These are phyloP conservation scores for Clarias laeviceps DNA, from an alignment of 2,797 vertebrate species.

Conservation along the genomic window DNA sequence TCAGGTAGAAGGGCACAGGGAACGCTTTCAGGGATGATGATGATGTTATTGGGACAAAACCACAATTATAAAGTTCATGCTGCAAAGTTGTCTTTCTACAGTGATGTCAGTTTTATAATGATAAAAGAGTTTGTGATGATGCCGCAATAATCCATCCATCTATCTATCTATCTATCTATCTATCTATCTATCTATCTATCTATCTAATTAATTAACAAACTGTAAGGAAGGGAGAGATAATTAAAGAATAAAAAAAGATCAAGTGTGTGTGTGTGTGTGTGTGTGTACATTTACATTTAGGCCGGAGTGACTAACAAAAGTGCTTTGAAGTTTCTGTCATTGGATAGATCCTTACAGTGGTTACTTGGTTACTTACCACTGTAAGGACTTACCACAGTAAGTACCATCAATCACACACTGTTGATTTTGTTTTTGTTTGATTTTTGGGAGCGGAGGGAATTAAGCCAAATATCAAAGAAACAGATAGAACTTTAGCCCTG, in stretches of 20 bases:
- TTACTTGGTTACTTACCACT: no score
- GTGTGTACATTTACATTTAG: not conserved
- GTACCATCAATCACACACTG: no score
- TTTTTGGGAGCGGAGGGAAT: no score
- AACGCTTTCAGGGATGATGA: conserved; percentile 14
- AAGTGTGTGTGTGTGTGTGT: not conserved
- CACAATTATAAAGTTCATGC: conserved; percentile 19
- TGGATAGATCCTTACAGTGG: no score
- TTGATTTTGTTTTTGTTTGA: no score
- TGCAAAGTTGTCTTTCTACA: not conserved
- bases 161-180: not conserved
- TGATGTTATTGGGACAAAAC: conserved; percentile 26
- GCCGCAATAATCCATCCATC: not conserved
- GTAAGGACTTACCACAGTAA: no score
- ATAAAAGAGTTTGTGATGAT: not conserved
- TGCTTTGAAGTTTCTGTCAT: no score
- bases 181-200: not conserved
- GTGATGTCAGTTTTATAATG: not conserved
- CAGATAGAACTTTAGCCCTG: no score
- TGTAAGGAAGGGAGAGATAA: not conserved
- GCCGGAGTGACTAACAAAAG: no score
- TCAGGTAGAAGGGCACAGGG: conserved; percentile 32
- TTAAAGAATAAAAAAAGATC: not conserved
- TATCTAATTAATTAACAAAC: not conserved
- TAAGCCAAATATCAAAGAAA: no score